Evolutionary conservation across 1,140 invertebrate species (phyloP), one percentile per base, ranked within the genome.

Genomic region (Ectropis grisescens): DNA sequence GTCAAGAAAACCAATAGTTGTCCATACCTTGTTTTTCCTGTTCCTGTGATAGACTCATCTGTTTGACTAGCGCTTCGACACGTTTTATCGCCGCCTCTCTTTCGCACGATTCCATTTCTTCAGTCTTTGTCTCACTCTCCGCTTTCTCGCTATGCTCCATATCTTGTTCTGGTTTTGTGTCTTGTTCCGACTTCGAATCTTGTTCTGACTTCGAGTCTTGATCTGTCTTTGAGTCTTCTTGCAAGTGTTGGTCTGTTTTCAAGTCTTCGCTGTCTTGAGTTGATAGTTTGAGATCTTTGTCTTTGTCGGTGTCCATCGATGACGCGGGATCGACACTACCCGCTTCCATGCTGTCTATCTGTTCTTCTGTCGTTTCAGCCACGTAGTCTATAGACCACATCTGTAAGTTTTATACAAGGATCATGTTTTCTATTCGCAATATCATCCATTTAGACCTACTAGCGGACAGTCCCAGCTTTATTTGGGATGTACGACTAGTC

Each of bases 381-480:
- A 95, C 89, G 82, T 96, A 96, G 68, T 97, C 95, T 39, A 97
- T 87, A 4, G 94, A 96, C 95, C 96, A 99, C 94, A 98, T 97
- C 91, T 96, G 58, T 11, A 41, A 16, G 22, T n/a, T n/a, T n/a
- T n/a, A n/a, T n/a, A 40, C 2, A 5, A 32, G n/a, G n/a, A n/a
- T n/a, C n/a, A n/a, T n/a, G n/a, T n/a, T n/a, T n/a, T n/a, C n/a
- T n/a, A n/a, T n/a, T n/a, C n/a, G n/a, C n/a, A n/a, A n/a, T n/a
- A n/a, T n/a, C n/a, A n/a, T n/a, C n/a, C n/a, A n/a, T n/a, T n/a
- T n/a, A n/a, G n/a, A n/a, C n/a, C n/a, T n/a, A n/a, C n/a, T n/a
- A n/a, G n/a, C n/a, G n/a, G n/a, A n/a, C n/a, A n/a, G n/a, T n/a
- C n/a, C n/a, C n/a, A n/a, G n/a, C n/a, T n/a, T n/a, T n/a, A n/a